Conservation (phyloP, 2,797 vertebrate species). For the Remorina albescens region DNA sequence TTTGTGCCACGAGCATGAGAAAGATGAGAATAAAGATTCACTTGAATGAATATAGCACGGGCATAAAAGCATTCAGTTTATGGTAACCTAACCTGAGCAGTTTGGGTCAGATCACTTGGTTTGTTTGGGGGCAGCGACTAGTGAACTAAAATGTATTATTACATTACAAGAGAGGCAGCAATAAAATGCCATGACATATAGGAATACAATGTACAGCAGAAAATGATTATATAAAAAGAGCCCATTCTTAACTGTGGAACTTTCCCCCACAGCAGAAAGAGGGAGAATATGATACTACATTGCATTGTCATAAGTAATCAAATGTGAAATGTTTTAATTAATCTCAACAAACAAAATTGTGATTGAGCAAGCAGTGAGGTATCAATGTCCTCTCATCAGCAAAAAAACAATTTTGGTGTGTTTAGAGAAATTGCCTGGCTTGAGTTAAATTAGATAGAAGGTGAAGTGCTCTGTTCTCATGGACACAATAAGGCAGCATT, state of each 20-base stretch:
- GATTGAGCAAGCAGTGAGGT: not conserved
- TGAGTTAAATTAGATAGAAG: no score
- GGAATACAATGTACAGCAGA: not conserved
- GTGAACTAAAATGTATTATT: no score
- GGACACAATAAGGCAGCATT: no score
- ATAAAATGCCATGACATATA: not conserved
- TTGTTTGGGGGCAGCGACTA: not conserved
- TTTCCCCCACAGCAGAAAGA: not conserved
- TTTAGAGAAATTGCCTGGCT: not conserved
- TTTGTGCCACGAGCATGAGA: constrained; percentile 29
- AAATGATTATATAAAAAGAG: not conserved
- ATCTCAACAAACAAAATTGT: not conserved
- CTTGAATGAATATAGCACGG: not conserved
- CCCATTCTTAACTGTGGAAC: not conserved
- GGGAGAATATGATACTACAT: not conserved
- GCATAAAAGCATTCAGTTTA: not conserved
- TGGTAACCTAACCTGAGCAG: not conserved
- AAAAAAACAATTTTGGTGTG: not conserved
- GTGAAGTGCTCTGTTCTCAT: no score
- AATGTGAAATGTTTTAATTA: not conserved
- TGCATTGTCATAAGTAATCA: not conserved
- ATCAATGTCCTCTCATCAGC: not conserved
- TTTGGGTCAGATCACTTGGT: not conserved
- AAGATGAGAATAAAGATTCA: constrained; percentile 34
- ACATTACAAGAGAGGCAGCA: not conserved